These are phyloP conservation scores for Cettia cetti DNA, from an alignment of 2,113 vertebrate genomes.

Conservation along the genomic window DNA sequence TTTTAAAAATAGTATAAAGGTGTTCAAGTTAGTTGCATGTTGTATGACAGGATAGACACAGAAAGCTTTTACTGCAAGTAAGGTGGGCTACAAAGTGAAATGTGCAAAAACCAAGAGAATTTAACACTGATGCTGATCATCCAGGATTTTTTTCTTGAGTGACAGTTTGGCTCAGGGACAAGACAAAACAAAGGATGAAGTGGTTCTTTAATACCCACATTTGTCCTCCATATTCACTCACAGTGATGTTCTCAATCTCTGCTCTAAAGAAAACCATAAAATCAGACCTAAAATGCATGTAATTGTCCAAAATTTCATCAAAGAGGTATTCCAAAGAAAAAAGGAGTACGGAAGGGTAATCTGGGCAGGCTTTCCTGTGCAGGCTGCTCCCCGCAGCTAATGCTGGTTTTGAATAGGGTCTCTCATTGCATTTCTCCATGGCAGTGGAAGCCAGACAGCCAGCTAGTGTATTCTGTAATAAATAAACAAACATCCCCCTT, in stretches of 20 bases:
- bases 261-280: background rate
- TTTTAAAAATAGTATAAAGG: background rate
- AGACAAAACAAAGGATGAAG: background rate
- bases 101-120: background rate
- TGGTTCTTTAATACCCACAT: background rate
- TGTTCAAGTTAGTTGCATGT: background rate
- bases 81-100: background rate
- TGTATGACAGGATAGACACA: background rate
- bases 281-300: background rate
- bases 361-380: background rate
- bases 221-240: background rate
- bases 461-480: slow-evolving; percentile 40
- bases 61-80: background rate
- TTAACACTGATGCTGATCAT: background rate
- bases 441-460: slow-evolving; percentile 11
- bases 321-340: background rate
- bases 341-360: background rate
- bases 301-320: background rate
- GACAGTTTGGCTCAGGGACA: background rate
- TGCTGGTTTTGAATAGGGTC: slow-evolving; percentile 11
- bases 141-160: background rate
- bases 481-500: slow-evolving; percentile 42
- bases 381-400: background rate
- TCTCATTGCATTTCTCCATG: background rate
- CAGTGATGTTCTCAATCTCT: background rate